Base-by-base conservation (phyloP, 2,888 invertebrate species). In the Anoplius nigerrimus region DNA sequence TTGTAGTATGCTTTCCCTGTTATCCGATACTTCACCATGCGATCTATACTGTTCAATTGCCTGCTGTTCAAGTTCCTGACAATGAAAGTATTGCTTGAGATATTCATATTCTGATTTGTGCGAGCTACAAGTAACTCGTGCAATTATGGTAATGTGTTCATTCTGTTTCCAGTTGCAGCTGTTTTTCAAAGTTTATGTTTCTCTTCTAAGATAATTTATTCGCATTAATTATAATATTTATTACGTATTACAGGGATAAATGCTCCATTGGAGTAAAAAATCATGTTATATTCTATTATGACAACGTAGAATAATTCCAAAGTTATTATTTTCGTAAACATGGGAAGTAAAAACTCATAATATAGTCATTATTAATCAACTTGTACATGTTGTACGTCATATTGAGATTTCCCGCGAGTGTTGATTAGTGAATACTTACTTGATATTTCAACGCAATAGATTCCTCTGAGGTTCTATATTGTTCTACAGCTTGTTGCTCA, bases 401-500 rank as follows among this genome's bases (percentile, higher is more conserved):
- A 42, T 6, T 13, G 42, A 42, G 6, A 42, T 45, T 45, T 16
- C 16, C 16, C 8, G 16, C 45, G 3, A 45, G 2, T 11, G 45
- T n/a, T 52, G 22, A 54, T 21, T 24, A 54, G 5, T 2, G 0
- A 42, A 46, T 27, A 54, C 58, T 66, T 78, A 83, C 87, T 79
- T 87, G 87, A 62, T 87, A 88, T 59, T 84, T 80, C 21, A 84
- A 79, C 1, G 86, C 86, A 18, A 88, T 69, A 52, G 85, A 86
- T 61, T 87, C 87, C 46, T 88, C 87, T 6, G 87, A 87, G 0
- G 79, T 82, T 62, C 90, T 91, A 84, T 93, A 93, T 82, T 93
- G 93, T 79, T 93, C 93, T 58, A 92, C 91, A 0, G 93, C 93
- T 79, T 93, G 92, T 67, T 92, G 90, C 80, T 93, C 93, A 66